Evolutionary conservation across 2,113 vertebrate genomes (phyloP), one percentile per base, ranked within the genome.

Genomic region (Scartelaos histophorus): DNA sequence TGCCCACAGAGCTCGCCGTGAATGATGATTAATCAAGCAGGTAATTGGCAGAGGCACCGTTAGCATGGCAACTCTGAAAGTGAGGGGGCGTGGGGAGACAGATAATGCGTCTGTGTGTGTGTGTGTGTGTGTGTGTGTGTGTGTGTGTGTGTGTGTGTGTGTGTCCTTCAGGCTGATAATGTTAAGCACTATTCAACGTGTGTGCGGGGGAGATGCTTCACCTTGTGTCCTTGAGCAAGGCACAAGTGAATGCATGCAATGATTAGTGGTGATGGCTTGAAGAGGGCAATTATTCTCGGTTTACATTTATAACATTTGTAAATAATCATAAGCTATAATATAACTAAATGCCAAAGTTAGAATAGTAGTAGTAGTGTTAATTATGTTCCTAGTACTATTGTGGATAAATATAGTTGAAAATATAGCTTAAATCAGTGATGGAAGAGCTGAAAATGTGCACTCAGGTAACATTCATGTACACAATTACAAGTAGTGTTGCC

Each of bases 1-100:
- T 82, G 75, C 72, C 25, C 43, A 71, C 62, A 69, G 22, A 38
- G 73, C 70, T 66, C 54, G 61, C 6, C 13, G 60, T 69, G 46
- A 67, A 74, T 65, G 67, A 79, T 75, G 78, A 89, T 88, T 88
- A 85, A 86, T 89, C 81, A 77, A 86, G 66, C 76, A 72, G 60
- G 68, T 80, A 85, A 90, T 80, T 86, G 72, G 78, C 75, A 80
- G 51, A 69, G 81, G 69, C 74, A 65, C 69, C 46, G 67, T 80
- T 71, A 82, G 80, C 76, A 80, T 84, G 81, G 74, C 51, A 74
- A 68, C 79, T 77, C 15, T 71, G 72, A 65, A 25, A 74, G 66
- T 65, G 69, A 45, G 61, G 67, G 69, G 62, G 62, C 53, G 73
- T 62, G 22, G 58, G 62, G 58, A 56, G 34, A 56, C 1, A 56